Evolutionary conservation across 2,797 vertebrate species (phyloP).

Genomic region (Cygnus olor): DNA sequence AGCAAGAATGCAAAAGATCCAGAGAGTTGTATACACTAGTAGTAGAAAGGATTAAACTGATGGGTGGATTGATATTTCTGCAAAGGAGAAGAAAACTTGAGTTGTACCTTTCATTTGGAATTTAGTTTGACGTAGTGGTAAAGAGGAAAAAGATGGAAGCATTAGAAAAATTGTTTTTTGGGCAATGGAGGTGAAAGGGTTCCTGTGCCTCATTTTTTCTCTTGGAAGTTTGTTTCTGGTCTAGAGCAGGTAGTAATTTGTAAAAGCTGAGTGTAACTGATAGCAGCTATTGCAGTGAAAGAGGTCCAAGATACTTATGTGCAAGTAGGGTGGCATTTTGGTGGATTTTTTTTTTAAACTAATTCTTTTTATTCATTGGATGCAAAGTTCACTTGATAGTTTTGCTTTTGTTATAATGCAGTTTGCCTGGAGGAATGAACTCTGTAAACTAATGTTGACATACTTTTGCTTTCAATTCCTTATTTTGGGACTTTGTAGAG

Average conservation of each 20-base stretch:
- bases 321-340: neutral
- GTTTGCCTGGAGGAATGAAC: neutral
- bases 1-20: neutral
- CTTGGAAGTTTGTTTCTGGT: neutral
- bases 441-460: neutral
- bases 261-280: neutral
- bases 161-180: neutral
- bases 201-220: neutral
- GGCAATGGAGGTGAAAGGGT: neutral
- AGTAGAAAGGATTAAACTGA: neutral
- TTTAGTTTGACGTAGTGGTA: neutral
- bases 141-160: neutral
- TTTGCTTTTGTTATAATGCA: neutral
- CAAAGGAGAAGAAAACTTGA: neutral
- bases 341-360: neutral
- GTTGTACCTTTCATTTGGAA: neutral
- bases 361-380: neutral
- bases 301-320: neutral
- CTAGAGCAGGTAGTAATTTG: neutral
- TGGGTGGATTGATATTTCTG: neutral
- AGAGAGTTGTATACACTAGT: neutral
- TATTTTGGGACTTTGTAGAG: neutral
- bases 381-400: neutral
- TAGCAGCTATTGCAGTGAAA: neutral
- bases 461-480: neutral